Evolutionary conservation across 2,888 invertebrate species (phyloP), one percentile per base, ranked within the genome.

Genomic region (Mimas tiliae): DNA sequence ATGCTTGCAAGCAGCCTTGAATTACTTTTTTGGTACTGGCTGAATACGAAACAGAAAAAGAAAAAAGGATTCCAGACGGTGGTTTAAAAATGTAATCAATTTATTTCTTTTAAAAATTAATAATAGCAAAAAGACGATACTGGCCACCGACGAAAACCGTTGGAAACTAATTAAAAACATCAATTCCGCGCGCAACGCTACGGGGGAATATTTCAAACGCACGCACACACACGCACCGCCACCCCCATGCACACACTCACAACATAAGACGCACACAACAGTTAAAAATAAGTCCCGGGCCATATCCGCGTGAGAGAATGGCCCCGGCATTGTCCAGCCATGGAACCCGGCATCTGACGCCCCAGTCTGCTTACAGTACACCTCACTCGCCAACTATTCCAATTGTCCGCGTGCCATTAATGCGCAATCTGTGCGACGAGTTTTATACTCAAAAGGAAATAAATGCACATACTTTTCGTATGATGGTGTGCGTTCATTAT

Each of bases 111-210:
- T 82, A 74, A 79, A 77, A 75, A 85, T 80, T 82, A 81, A 83
- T 83, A 84, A 83, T 84, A 85, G 85, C 82, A 84, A 85, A 86
- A 87, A 87, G 83, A 80, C 82, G 77, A 82, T 84, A 82, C 87
- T 84, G 85, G 83, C 86, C 87, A 87, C 86, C 85, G 80, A 87
- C 90, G 88, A 91, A 92, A 91, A 90, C 85, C 90, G 87, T 89
- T 90, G 87, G 85, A 87, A 91, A 92, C 93, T 93, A 93, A 93
- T 93, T 93, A 93, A 93, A 92, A 93, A 92, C 92, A 93, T 93
- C 93, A 92, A 93, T 91, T 93, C 89, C 85, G 85, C 78, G 85
- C 84, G 81, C 85, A 76, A 77, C 82, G 85, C 83, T 87, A 85
- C 88, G 86, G 88, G 89, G 88, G 90, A 88, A 89, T 91, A 91